Base-by-base conservation (phyloP, 2,113 vertebrate species). In the Myiagra hebetior region DNA sequence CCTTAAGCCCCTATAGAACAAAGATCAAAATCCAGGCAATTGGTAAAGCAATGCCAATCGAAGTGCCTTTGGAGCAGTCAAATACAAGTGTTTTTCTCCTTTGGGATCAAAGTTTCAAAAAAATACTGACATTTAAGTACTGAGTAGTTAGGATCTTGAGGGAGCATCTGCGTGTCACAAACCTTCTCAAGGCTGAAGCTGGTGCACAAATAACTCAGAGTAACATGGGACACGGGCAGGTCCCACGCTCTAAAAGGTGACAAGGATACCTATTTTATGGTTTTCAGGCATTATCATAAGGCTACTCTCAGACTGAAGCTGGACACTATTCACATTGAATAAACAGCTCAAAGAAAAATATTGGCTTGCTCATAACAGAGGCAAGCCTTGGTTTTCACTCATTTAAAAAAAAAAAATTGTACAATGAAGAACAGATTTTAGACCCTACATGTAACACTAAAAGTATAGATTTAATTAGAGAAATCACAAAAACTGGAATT, bases 171-270 rank as follows among this genome's bases (percentile, higher is more conserved):
- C 23, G 35, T 50, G 44, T 55, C 56, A 44, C 28, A 62, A 70
- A 55, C 17, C 50, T 50, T 60, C 28, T 28, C 19, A 15, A 46
- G 55, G 69, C 5, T 31, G 26, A 56, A 87, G 44, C 11, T 6
- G 0, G 6, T 15, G 42, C 33, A 46, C 13, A 82, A 78, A 47
- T 49, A 68, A 72, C 63, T 15, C 21, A 44, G 37, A 52, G 33
- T 18, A 24, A 39, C 0, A 3, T 0, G 3, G 65, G 42, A 53
- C 56, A 87, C n/a, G 55, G 11, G 28, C 35, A 70, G 56, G 39
- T 35, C 39, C 41, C 42, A 50, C 4, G 10, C 35, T 37, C 42
- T 57, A 24, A 30, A 59, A 50, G 17, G 6, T 16, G 27, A 72
- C 39, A 8, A 53, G 79, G n/a, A 53, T 7, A 21, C 3, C 22